Evolutionary conservation across 2,113 vertebrate species (phyloP).

Genomic region (Nesoenas mayeri): DNA sequence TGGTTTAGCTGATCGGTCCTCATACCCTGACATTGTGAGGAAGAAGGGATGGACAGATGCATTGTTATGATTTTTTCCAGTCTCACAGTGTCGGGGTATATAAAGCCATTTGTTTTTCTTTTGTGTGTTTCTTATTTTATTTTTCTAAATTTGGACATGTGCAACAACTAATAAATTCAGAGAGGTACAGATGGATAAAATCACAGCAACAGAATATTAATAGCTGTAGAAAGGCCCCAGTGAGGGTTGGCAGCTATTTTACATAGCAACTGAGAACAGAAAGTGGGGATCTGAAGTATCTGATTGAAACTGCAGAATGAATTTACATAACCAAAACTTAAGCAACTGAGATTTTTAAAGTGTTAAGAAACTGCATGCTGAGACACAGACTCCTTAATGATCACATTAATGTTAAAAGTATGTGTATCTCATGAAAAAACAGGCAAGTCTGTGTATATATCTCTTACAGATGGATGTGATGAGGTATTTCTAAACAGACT

Average conservation of each 20-base stretch:
- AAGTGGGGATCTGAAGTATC: neutral
- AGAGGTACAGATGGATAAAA: neutral
- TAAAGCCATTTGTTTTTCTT: neutral
- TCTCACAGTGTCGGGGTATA: neutral
- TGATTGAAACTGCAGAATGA: neutral
- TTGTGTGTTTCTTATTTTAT: neutral
- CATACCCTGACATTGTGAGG: neutral
- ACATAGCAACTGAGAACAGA: neutral
- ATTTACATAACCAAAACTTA: slow-evolving; percentile 14
- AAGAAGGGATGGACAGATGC: neutral
- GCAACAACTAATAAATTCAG: neutral
- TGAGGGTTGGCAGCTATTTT: neutral
- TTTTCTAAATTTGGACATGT: neutral
- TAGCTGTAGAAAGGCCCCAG: slow-evolving; percentile 6
- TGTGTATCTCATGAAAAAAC: neutral
- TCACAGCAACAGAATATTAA: slow-evolving; percentile 14
- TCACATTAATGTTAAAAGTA: neutral
- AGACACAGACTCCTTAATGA: neutral
- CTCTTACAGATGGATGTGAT: neutral
- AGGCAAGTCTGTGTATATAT: neutral
- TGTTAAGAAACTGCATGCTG: slow-evolving; percentile 2
- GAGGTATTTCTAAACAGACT: neutral
- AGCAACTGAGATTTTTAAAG: slow-evolving; percentile 15
- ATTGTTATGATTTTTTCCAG: slow-evolving; percentile 1
- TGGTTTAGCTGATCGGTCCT: neutral